Percentiles rank a stretch among this genome's conserved stretches.
phyloP scores from a whole-genome alignment of 2,113 vertebrate species.

The Gorsachius goisagi region DNA sequence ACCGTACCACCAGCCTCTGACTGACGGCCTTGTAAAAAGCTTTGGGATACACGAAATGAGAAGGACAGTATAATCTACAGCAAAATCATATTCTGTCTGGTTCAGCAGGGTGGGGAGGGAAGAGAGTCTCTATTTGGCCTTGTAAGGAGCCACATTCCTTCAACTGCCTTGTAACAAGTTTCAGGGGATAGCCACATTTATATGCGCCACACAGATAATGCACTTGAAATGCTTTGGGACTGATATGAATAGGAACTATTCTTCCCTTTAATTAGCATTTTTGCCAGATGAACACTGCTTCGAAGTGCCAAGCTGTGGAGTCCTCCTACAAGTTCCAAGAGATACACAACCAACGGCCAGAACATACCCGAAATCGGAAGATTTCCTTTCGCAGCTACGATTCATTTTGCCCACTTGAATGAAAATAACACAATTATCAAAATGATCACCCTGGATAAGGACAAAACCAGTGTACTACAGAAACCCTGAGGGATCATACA shows the following conservation, averaged over 20 bases:
- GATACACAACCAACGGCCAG: conserved; percentile 10
- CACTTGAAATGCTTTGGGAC: conserved; percentile 52
- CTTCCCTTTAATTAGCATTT: conserved; percentile 71
- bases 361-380: neutral
- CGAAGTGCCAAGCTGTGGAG: conserved; percentile 52
- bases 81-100: neutral
- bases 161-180: neutral
- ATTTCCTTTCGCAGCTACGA: conserved; percentile 15
- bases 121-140: neutral
- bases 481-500: conserved; percentile 3
- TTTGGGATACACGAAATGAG: rapidly evolving
- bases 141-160: conserved; percentile 33
- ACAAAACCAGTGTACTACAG: neutral
- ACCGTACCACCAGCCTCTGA: neutral
- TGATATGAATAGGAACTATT: conserved; percentile 70
- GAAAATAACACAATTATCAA: conserved; percentile 37
- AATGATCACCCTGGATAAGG: conserved; percentile 25
- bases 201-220: conserved; percentile 58
- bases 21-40: neutral
- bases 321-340: conserved; percentile 51
- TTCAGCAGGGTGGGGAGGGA: neutral
- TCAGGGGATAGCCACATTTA: conserved; percentile 38
- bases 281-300: conserved; percentile 64
- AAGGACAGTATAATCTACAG: neutral
- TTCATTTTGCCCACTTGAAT: neutral